Percentiles rank a stretch among this genome's conserved stretches.
Evolutionary conservation across 1,140 invertebrate species (phyloP).

Genomic region (Medauroidea extradentata): DNA sequence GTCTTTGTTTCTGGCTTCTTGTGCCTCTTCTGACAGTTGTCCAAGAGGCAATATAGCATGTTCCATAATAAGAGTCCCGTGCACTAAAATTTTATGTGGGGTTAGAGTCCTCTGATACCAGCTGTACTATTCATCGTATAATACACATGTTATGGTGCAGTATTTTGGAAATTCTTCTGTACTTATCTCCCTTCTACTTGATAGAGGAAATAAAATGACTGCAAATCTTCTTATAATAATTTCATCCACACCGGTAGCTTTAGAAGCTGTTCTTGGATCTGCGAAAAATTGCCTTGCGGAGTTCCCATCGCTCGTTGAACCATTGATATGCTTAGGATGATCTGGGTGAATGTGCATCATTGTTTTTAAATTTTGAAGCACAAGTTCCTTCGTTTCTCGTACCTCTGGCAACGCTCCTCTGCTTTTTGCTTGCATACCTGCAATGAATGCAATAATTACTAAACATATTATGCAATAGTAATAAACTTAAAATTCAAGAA

Average conservation of each 20-base stretch:
- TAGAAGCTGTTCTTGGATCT: slow-evolving; percentile 27
- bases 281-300: slow-evolving; percentile 36
- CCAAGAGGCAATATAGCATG: slow-evolving; percentile 17
- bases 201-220: slow-evolving; percentile 30
- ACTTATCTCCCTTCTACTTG: slow-evolving; percentile 28
- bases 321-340: slow-evolving; percentile 14
- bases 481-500: slow-evolving; percentile 12
- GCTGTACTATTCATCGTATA: too few species aligned
- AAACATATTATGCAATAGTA: too few species aligned
- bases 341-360: too few species aligned
- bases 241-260: slow-evolving; percentile 37
- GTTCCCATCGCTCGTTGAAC: slow-evolving; percentile 38
- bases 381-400: too few species aligned
- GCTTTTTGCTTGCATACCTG: too few species aligned
- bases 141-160: too few species aligned
- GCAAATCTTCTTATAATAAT: slow-evolving; percentile 32
- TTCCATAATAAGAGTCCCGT: slow-evolving; percentile 31
- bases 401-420: too few species aligned
- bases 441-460: too few species aligned
- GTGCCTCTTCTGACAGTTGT: slow-evolving; percentile 28
- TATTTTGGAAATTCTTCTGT: slow-evolving; percentile 12
- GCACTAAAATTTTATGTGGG: slow-evolving; percentile 34
- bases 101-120: slow-evolving; percentile 1
- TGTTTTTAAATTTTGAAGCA: too few species aligned
- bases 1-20: slow-evolving; percentile 25